phyloP scores from a whole-genome alignment of 2,888 invertebrate genomes.

The Amphipoea oculea region DNA sequence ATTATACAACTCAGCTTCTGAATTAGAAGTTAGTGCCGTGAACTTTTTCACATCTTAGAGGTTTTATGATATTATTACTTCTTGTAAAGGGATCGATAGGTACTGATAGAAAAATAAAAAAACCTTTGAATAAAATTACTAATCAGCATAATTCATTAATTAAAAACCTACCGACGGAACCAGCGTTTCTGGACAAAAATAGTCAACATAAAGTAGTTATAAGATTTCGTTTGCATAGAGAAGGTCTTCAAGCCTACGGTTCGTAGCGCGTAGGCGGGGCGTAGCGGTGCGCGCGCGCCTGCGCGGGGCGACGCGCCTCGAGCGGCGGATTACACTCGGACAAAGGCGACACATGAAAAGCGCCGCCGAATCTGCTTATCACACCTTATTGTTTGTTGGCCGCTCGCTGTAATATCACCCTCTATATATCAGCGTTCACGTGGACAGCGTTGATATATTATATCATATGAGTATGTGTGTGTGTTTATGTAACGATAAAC shows the following conservation, averaged over 20 bases:
- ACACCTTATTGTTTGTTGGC: slow-evolving; percentile 86
- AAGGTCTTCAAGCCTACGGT: slow-evolving; percentile 63
- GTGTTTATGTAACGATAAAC: slow-evolving; percentile 75
- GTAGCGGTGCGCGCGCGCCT: slow-evolving; percentile 40
- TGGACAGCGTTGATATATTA: slow-evolving; percentile 71
- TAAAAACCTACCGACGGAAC: neutral
- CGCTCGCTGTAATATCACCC: slow-evolving; percentile 82
- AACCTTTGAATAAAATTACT: neutral
- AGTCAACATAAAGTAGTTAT: slow-evolving; percentile 4
- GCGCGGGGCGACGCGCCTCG: slow-evolving; percentile 55
- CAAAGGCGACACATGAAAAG: slow-evolving; percentile 88
- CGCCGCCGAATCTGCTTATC: slow-evolving; percentile 89
- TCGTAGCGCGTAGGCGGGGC: slow-evolving; percentile 73
- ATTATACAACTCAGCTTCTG: slow-evolving; percentile 41
- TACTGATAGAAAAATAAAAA: neutral
- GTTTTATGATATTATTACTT: neutral
- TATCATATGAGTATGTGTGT: slow-evolving; percentile 65
- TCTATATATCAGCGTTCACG: slow-evolving; percentile 84
- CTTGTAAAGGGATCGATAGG: neutral
- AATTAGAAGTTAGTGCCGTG: slow-evolving; percentile 16
- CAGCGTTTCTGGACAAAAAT: neutral
- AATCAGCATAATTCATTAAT: neutral
- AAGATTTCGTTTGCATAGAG: slow-evolving; percentile 31
- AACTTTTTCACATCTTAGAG: slow-evolving; percentile 1
- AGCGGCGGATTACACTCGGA: slow-evolving; percentile 84